Evolutionary conservation across 2,113 vertebrate species (phyloP).

Genomic region (Labeo catla): DNA sequence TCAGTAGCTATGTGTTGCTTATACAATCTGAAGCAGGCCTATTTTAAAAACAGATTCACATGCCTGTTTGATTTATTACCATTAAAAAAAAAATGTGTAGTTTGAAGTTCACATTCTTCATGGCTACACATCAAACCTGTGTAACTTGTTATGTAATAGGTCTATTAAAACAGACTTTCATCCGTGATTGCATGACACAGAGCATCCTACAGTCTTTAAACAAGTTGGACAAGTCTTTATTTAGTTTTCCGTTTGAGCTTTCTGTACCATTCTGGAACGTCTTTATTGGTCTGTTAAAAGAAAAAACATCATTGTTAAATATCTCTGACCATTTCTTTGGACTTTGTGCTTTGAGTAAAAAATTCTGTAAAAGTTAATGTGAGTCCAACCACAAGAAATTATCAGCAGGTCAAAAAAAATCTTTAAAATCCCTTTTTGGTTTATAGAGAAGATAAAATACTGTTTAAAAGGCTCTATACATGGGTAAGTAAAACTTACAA

Average conservation of each 20-base stretch:
- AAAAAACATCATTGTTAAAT: slow-evolving; percentile 26
- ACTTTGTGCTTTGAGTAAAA: slow-evolving; percentile 43
- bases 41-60: neutral
- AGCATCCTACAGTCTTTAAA: slow-evolving; percentile 14
- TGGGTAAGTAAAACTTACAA: slow-evolving; percentile 82
- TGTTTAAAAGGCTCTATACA: neutral
- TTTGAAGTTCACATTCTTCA: slow-evolving; percentile 1
- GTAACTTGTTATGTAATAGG: slow-evolving; percentile 32
- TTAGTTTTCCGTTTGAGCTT: slow-evolving; percentile 73
- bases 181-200: slow-evolving; percentile 2
- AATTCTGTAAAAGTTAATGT: neutral
- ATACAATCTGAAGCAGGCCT: neutral
- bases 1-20: neutral
- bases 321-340: slow-evolving; percentile 27
- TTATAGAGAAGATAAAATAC: neutral
- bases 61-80: neutral
- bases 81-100: neutral
- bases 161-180: slow-evolving; percentile 18
- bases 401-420: neutral
- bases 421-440: neutral
- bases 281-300: slow-evolving; percentile 87
- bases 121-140: neutral
- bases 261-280: slow-evolving; percentile 81
- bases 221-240: slow-evolving; percentile 31
- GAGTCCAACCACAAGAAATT: neutral